A percentile compares a stretch with the other conserved stretches of the same genome.
Evolutionary conservation across 2,888 invertebrate genomes (phyloP).

Genomic region (Doris montereyensis): DNA sequence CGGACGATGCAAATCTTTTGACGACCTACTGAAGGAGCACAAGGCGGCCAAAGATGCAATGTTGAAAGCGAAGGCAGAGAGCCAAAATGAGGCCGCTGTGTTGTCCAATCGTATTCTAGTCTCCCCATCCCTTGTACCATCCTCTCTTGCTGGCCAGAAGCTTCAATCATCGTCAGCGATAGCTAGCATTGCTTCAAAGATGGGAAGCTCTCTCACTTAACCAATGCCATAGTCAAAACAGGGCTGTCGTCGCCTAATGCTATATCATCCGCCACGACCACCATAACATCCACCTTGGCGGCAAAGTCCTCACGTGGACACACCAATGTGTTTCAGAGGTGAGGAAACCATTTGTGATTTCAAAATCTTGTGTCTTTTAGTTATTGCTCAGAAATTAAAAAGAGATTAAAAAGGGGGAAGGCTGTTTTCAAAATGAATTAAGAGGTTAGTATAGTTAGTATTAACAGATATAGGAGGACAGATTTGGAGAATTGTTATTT

Average conservation of each 20-base stretch:
- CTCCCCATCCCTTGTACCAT: constrained; percentile 37
- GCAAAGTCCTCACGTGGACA: background rate
- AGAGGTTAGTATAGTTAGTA: too few relatives aligned
- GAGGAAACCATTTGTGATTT: background rate
- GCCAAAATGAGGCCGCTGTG: constrained; percentile 43
- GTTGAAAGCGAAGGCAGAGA: constrained; percentile 61
- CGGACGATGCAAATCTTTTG: constrained; percentile 83
- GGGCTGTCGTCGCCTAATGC: background rate
- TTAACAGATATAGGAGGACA: too few relatives aligned
- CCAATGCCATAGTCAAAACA: background rate
- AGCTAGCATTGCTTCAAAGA: background rate
- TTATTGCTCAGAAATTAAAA: too few relatives aligned
- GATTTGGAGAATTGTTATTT: too few relatives aligned
- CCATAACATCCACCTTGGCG: background rate
- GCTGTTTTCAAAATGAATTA: too few relatives aligned
- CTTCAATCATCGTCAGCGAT: background rate
- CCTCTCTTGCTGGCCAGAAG: constrained; percentile 18
- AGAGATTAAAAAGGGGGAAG: too few relatives aligned
- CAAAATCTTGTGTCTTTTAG: background rate
- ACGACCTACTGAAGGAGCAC: constrained; percentile 83
- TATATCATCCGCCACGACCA: background rate
- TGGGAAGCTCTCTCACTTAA: background rate
- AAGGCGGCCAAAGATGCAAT: constrained; percentile 78
- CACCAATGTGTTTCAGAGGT: constrained; percentile 39
- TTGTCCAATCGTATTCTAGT: constrained; percentile 38